Evolutionary conservation across 1,140 invertebrate genomes (phyloP).

Genomic region (Diuraphis noxia): DNA sequence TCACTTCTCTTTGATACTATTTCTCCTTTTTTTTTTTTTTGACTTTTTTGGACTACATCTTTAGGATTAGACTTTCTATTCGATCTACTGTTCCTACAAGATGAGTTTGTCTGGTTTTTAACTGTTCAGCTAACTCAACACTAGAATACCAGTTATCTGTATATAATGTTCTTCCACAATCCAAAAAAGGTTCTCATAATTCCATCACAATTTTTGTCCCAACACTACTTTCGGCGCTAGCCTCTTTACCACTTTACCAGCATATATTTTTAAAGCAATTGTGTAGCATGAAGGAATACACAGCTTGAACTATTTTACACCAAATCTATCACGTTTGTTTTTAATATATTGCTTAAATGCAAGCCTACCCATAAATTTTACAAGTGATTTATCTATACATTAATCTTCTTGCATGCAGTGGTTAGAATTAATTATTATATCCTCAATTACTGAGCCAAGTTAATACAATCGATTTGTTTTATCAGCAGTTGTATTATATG

Average conservation of each 20-base stretch:
- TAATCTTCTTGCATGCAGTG: constrained; percentile 56
- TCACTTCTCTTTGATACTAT: constrained; percentile 12
- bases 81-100: constrained; percentile 55
- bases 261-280: constrained; percentile 58
- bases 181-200: constrained; percentile 22
- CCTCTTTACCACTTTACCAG: constrained; percentile 55
- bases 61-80: constrained; percentile 57
- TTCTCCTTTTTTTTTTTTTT: constrained; percentile 56
- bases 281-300: constrained; percentile 58
- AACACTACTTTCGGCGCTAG: constrained; percentile 43
- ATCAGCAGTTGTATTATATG: too few species aligned
- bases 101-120: constrained; percentile 55
- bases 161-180: constrained; percentile 5
- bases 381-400: constrained; percentile 60
- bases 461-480: too few species aligned
- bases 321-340: constrained; percentile 60
- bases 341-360: constrained; percentile 61
- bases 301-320: constrained; percentile 60
- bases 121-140: too few species aligned
- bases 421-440: constrained; percentile 54
- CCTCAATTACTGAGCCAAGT: too few species aligned
- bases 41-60: constrained; percentile 56
- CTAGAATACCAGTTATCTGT: too few species aligned
- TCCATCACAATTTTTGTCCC: too few species aligned
- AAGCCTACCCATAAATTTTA: constrained; percentile 60